These are phyloP conservation scores for Hipposideros armiger DNA, from an alignment of 2,113 vertebrate species.

Conservation along the genomic window DNA sequence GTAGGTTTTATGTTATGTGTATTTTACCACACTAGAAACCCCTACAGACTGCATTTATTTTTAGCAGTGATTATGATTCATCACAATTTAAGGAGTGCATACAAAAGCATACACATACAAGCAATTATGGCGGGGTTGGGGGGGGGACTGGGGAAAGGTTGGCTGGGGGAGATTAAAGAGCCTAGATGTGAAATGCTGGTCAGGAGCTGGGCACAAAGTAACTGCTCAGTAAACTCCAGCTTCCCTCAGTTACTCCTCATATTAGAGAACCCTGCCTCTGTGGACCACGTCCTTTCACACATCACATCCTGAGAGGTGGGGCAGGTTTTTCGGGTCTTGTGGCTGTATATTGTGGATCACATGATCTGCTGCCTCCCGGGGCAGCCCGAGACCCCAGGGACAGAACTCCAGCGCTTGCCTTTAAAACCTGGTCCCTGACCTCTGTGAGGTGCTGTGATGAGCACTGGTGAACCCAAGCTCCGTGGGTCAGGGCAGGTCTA, in stretches of 20 bases:
- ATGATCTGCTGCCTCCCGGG: background rate
- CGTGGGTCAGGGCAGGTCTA: background rate
- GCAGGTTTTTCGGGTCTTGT: background rate
- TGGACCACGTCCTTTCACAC: fast-evolving
- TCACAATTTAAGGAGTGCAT: fast-evolving
- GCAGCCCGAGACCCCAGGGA: background rate
- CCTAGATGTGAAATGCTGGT: fast-evolving
- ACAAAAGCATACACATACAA: fast-evolving
- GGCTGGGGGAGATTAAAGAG: background rate
- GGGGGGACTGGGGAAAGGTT: too few relatives aligned
- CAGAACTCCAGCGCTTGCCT: background rate
- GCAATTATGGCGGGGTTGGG: too few relatives aligned
- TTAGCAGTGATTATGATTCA: background rate
- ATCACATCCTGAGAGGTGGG: too few relatives aligned
- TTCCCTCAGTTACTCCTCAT: fast-evolving
- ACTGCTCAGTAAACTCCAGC: background rate
- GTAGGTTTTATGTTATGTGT: background rate
- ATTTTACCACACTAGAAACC: background rate
- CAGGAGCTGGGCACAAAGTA: fast-evolving
- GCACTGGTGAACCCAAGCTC: background rate
- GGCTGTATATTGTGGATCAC: fast-evolving
- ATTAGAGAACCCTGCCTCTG: background rate
- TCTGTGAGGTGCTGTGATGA: background rate
- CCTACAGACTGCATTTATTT: background rate
- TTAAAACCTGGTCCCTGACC: background rate